Evolutionary conservation across 2,888 invertebrate species (phyloP), one percentile per base, ranked within the genome.

Genomic region (Agrochola lota): DNA sequence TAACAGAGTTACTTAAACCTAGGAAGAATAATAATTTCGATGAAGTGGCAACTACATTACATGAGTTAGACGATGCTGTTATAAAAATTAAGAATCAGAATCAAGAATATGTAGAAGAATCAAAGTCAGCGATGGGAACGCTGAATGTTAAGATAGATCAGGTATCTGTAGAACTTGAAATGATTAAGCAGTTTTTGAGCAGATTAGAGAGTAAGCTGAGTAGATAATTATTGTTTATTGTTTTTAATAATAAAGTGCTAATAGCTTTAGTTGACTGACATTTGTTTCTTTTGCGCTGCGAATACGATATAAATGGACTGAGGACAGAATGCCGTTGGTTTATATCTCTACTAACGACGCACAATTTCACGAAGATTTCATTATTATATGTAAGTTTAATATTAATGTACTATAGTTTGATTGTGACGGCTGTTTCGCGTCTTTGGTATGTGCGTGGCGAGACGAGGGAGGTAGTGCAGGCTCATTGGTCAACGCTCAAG

Each of bases 111-210:
- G 89, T 91, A 2, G 91, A 94, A 71, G 93, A 93, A 64, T 88
- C 93, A 0, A 93, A 91, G 68, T 83, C 87, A 15, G 91, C 93
- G 3, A 83, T 95, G 49, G 94, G 95, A 23, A 87, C 89, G 9
- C 83, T 96, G 7, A 94, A 94, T 87, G 91, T 93, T 0, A 96
- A 96, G 88, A 91, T 96, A 73, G 95, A 96, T 80, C 93, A 95
- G 87, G 92, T 96, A 85, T 91, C 95, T 3, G 62, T 93, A 60
- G 96, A 96, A 84, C 91, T 96, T 60, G 93, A 94, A 78, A 86
- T 81, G 30, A 94, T 96, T 15, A 96, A 95, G 77, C 90, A 91
- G 60, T 91, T 95, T 78, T 92, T 96, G 77, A 86, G 86, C 62
- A 93, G 93, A 81, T 86, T 96, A 80, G 96, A 96, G 77, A 94